Evolutionary conservation across 2,113 vertebrate genomes (phyloP).

Genomic region (Nothobranchius furzeri): DNA sequence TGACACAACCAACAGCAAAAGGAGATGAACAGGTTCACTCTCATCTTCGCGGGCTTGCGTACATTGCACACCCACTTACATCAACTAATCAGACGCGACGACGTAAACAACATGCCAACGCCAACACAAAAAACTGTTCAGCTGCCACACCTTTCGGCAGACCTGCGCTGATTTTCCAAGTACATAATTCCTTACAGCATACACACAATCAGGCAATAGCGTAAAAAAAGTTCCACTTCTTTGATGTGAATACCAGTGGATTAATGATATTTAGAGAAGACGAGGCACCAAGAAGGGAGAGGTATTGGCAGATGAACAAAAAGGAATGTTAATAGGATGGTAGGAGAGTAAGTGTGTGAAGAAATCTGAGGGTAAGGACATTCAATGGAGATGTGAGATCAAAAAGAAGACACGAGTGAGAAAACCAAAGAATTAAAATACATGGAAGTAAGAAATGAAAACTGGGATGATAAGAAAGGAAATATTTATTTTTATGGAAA

Average conservation of each 20-base stretch:
- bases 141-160: slow-evolving; percentile 29
- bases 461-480: not conserved
- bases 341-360: too few species aligned
- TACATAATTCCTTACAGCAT: not conserved
- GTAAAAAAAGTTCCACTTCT: not conserved
- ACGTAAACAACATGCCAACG: slow-evolving; percentile 5
- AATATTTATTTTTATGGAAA: too few species aligned
- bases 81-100: slow-evolving; percentile 9
- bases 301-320: not conserved
- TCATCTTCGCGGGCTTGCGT: slow-evolving; percentile 9
- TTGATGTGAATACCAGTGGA: not conserved
- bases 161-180: not conserved
- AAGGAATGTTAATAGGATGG: not conserved
- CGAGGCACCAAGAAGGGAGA: not conserved
- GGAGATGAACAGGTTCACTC: slow-evolving; percentile 30
- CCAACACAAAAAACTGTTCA: slow-evolving; percentile 8
- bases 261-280: not conserved
- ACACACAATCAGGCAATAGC: too few species aligned
- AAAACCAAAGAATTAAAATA: not conserved
- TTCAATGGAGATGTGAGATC: too few species aligned
- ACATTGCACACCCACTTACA: slow-evolving; percentile 47
- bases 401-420: not conserved
- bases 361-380: too few species aligned
- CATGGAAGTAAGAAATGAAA: too few species aligned
- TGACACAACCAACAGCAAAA: slow-evolving; percentile 5